Evolutionary conservation across 1,140 invertebrate genomes (phyloP).

Genomic region (Cataglyphis hispanica): DNA sequence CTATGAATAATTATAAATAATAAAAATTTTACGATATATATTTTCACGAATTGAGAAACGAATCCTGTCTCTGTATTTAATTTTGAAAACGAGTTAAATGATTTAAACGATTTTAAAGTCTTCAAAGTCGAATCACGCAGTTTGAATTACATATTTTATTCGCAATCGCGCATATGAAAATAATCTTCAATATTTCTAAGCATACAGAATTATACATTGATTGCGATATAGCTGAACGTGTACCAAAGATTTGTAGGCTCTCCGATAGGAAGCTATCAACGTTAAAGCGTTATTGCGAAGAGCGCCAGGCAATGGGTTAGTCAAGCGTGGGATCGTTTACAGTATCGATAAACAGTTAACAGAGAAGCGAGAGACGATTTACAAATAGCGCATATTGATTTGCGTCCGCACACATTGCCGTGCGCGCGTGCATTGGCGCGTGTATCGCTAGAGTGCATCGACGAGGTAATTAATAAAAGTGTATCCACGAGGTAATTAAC

Average conservation of each 20-base stretch:
- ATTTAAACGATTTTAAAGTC: neutral
- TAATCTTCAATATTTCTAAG: constrained; percentile 21
- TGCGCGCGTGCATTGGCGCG: neutral
- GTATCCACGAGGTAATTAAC: constrained; percentile 51
- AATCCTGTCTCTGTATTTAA: neutral
- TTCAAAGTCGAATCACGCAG: neutral
- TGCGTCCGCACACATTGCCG: constrained; percentile 50
- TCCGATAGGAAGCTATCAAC: constrained; percentile 65
- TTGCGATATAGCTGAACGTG: constrained; percentile 21
- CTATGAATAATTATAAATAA: constrained; percentile 31
- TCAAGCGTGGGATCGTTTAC: constrained; percentile 66
- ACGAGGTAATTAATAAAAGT: constrained; percentile 54
- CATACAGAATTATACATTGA: constrained; percentile 9
- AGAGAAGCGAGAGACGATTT: constrained; percentile 75
- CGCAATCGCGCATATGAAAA: neutral
- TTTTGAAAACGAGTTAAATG: neutral
- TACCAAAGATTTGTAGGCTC: constrained; percentile 26
- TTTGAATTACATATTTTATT: neutral
- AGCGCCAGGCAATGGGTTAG: constrained; percentile 23
- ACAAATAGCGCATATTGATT: constrained; percentile 78
- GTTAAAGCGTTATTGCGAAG: constrained; percentile 64
- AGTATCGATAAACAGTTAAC: constrained; percentile 74
- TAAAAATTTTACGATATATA: neutral
- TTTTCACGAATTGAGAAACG: neutral
- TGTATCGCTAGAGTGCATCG: constrained; percentile 23